These are phyloP conservation scores for Perdix hodgsoniae DNA, from an alignment of 2,797 vertebrate species.

Conservation along the genomic window DNA sequence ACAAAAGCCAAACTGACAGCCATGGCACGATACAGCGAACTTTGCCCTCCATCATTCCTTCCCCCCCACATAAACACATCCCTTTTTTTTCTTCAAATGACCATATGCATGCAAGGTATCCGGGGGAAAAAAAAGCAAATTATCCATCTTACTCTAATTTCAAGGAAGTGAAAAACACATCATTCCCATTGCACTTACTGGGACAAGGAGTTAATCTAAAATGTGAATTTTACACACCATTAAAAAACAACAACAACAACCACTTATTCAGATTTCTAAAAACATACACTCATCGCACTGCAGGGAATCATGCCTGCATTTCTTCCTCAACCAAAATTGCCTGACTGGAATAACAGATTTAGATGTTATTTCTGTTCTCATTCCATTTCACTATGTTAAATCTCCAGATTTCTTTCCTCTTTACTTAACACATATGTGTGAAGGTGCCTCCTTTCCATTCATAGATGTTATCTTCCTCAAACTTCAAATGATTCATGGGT, in stretches of 20 bases:
- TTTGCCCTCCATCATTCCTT: background rate
- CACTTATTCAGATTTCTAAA: slow-evolving; percentile 10
- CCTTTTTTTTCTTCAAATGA: background rate
- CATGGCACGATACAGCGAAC: background rate
- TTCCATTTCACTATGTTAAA: slow-evolving; percentile 43
- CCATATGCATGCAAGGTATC: background rate
- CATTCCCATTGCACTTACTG: background rate
- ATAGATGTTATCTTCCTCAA: slow-evolving; percentile 63
- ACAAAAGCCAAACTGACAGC: background rate
- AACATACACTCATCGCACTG: background rate
- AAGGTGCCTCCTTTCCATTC: slow-evolving; percentile 61
- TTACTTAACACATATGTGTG: slow-evolving; percentile 57
- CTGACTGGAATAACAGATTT: slow-evolving; percentile 37
- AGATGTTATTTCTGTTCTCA: slow-evolving; percentile 46
- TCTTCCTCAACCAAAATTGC: slow-evolving; percentile 16
- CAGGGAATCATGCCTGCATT: slow-evolving; percentile 26
- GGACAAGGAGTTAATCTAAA: background rate
- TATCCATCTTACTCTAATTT: background rate
- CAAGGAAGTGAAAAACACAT: background rate
- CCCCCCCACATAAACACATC: background rate
- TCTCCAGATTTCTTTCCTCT: slow-evolving; percentile 17
- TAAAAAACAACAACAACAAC: background rate
- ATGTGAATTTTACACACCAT: background rate
- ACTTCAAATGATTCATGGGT: slow-evolving; percentile 60
- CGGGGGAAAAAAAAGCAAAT: background rate